Percentiles rank a stretch among this genome's conserved stretches.
phyloP scores from a whole-genome alignment of 2,797 vertebrate species.

The Megalops cyprinoides region DNA sequence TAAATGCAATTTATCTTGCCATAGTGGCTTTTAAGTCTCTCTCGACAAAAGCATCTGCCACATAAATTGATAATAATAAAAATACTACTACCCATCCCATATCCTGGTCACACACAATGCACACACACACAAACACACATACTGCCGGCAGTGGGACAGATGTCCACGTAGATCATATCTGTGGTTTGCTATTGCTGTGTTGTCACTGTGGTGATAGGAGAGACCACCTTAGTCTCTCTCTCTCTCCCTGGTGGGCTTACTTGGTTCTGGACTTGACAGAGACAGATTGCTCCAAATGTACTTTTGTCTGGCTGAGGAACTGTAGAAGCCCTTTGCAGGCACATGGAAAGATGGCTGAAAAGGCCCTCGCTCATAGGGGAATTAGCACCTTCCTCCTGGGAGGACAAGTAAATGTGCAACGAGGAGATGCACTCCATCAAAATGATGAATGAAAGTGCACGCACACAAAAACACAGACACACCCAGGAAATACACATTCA shows the following conservation, averaged over 20 bases:
- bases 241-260: background rate
- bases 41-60: no score
- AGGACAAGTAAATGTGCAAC: background rate
- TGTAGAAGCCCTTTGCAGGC: conserved; percentile 3
- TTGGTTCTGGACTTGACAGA: background rate
- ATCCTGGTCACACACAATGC: conserved; percentile 1
- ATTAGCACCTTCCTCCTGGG: background rate
- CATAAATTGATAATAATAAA: no score
- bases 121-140: background rate
- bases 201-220: background rate
- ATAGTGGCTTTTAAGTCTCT: no score
- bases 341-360: background rate
- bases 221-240: conserved; percentile 14
- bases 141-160: conserved; percentile 14
- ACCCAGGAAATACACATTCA: background rate
- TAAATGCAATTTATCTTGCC: no score
- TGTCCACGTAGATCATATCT: conserved; percentile 14
- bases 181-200: background rate
- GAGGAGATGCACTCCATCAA: background rate
- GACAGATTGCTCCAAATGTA: conserved; percentile 10
- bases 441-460: background rate
- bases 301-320: conserved; percentile 7
- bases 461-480: background rate
- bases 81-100: no score
- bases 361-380: background rate